Conservation (phyloP, 2,113 vertebrate genomes). For the Cochlearius cochlearius region DNA sequence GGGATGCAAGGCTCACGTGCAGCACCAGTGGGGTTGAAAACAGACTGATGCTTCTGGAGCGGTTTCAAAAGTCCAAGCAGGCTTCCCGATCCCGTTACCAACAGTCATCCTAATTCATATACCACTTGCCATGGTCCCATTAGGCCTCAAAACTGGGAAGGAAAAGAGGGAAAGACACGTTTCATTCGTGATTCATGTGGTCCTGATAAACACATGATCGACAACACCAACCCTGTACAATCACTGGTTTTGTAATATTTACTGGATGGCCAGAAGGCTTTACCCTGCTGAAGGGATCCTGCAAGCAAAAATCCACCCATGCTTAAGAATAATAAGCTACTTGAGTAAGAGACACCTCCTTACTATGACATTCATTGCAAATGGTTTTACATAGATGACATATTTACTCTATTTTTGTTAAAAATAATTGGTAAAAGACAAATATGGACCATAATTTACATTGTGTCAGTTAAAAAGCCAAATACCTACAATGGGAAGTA, state of each 20-base stretch:
- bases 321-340: neutral
- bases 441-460: neutral
- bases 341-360: neutral
- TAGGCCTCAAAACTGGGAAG: neutral
- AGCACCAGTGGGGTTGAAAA: neutral
- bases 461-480: neutral
- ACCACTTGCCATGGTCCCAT: neutral
- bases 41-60: neutral
- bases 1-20: neutral
- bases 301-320: neutral
- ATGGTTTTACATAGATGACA: neutral
- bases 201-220: neutral
- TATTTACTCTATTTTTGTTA: neutral
- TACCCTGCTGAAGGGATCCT: neutral
- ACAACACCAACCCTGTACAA: neutral
- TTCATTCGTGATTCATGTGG: accelerated
- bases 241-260: neutral
- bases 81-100: neutral
- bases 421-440: neutral
- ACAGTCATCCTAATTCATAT: neutral
- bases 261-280: neutral
- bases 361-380: neutral
- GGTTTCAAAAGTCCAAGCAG: neutral
- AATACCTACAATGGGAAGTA: neutral
- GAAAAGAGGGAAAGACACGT: neutral